phyloP scores from a whole-genome alignment of 2,113 vertebrate species.

The Rhegmatorhina hoffmannsi region DNA sequence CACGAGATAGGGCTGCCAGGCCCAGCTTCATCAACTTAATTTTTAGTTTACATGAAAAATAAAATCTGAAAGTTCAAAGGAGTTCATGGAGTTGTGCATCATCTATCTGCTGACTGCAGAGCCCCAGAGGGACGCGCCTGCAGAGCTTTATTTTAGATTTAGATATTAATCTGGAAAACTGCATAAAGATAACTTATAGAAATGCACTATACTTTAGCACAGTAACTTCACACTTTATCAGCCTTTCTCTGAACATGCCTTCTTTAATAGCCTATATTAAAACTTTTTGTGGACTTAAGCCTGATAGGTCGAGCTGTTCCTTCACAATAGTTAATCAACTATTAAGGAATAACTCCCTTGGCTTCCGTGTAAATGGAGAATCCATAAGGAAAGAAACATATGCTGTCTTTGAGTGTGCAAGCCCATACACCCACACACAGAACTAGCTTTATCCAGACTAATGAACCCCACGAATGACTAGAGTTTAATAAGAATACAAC shows the following conservation, averaged over 20 bases:
- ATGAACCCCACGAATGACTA: background rate
- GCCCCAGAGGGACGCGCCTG: slow-evolving; percentile 1
- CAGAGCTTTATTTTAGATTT: slow-evolving; percentile 56
- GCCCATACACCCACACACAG: background rate
- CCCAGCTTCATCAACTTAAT: background rate
- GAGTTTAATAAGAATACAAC: background rate
- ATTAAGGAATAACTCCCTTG: background rate
- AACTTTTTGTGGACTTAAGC: background rate
- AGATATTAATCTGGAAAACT: slow-evolving; percentile 52
- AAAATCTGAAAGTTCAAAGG: slow-evolving; percentile 50
- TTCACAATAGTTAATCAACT: background rate
- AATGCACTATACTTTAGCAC: background rate
- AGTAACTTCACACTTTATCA: slow-evolving; percentile 13
- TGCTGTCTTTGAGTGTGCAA: background rate
- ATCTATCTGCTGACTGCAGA: slow-evolving; percentile 40
- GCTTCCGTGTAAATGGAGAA: background rate
- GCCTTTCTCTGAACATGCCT: slow-evolving; percentile 2
- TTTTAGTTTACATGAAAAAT: slow-evolving; percentile 30
- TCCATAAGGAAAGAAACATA: background rate
- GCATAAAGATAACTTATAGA: slow-evolving; percentile 52
- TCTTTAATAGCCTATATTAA: slow-evolving; percentile 3
- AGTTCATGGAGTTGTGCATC: slow-evolving; percentile 39
- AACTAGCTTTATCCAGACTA: background rate
- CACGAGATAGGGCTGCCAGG: background rate
- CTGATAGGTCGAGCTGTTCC: background rate